Evolutionary conservation across 2,888 invertebrate genomes (phyloP), one percentile per base, ranked within the genome.

Genomic region (Diadromus collaris): DNA sequence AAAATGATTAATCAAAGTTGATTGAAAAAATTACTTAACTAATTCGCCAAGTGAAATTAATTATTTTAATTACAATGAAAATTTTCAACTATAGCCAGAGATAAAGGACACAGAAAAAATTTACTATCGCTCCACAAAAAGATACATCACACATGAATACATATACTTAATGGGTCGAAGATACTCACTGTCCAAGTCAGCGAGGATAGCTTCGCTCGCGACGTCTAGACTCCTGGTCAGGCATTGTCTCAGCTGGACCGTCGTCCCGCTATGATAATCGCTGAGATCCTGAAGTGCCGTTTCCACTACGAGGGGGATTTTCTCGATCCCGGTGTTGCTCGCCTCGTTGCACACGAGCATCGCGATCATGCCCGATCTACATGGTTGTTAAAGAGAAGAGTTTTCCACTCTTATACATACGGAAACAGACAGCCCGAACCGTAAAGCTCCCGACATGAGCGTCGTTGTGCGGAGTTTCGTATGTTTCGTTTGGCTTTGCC

Each of bases 291-390:
- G 92, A 64, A 94, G 91, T 44, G 94, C 93, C 21, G 93, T 92
- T 84, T 93, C 91, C 71, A 93, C 89, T 80, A 93, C 92, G 77
- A 91, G 89, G 54, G 93, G 93, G 68, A 93, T 91, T 87, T 91
- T 92, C 76, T 92, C 91, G 79, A 94, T 91, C 29, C 93, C 93
- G 72, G 91, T 89, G 60, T 93, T 92, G 73, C 94, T 91, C 83
- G 93, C 92, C 87, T 94, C 94, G 89, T 95, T 95, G 84, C 93
- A 93, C 81, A 93, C 91, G 84, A 95, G 92, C 91, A 95, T 94
- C 81, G 93, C 92, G 61, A 92, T 90, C 86, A 94, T 92, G 81
- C 93, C 92, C 81, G 92, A 86, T 79, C 94, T 95, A 88, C 13
- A 76, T 74, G 44, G 10, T 51, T 54, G 70, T 29, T 48, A 44